These are phyloP conservation scores for Oreocharis arfaki DNA, from an alignment of 2,113 vertebrate genomes.

Conservation along the genomic window DNA sequence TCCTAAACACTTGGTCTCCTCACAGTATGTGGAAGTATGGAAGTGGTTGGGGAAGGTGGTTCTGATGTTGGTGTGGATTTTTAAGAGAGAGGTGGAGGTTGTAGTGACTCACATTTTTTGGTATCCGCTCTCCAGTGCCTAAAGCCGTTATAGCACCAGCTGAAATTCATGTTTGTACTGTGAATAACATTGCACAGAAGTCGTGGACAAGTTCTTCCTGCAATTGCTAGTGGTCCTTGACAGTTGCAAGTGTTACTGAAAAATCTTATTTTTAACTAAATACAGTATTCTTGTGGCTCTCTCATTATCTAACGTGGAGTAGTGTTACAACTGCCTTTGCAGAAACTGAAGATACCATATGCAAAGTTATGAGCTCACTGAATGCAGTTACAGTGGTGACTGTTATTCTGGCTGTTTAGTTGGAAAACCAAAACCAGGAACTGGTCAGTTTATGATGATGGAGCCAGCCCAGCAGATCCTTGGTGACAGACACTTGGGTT, in stretches of 20 bases:
- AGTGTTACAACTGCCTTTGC: not conserved
- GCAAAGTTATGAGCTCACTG: not conserved
- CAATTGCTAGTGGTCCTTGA: not conserved
- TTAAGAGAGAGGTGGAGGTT: not conserved
- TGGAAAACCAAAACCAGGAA: not conserved
- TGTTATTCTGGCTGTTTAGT: not conserved
- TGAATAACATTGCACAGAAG: not conserved
- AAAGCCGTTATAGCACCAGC: rapidly evolving
- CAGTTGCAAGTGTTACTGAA: not conserved
- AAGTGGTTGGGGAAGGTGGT: not conserved
- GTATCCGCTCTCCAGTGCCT: not conserved
- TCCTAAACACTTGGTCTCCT: not conserved
- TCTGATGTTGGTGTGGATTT: not conserved
- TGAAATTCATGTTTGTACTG: not conserved
- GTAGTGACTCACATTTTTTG: not conserved
- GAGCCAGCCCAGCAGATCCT: not conserved
- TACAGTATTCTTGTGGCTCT: not conserved
- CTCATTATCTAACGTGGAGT: rapidly evolving
- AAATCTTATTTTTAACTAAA: not conserved
- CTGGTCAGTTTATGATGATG: rapidly evolving
- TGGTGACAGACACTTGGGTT: not conserved
- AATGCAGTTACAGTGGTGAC: not conserved
- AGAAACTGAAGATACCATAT: not conserved
- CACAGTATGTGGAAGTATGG: not conserved
- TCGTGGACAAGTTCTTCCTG: not conserved